Evolutionary conservation across 2,797 vertebrate genomes (phyloP).

Genomic region (Ctenochaetus hawaiiensis): DNA sequence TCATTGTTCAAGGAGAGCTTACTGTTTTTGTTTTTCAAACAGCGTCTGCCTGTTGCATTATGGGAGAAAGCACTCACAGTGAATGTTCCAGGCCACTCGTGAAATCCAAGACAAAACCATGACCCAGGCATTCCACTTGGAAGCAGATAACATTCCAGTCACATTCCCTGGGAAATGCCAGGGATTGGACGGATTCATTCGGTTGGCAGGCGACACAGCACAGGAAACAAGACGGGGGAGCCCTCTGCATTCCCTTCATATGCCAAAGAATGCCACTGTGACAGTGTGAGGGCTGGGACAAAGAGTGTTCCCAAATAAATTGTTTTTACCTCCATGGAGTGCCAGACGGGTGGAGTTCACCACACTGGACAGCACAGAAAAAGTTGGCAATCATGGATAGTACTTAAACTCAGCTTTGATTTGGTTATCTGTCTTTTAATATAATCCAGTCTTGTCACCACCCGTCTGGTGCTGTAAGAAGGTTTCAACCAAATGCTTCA

Average conservation of each 20-base stretch:
- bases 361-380: constrained; percentile 31
- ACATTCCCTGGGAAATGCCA: constrained; percentile 71
- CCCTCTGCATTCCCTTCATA: constrained; percentile 57
- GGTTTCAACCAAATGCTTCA: constrained; percentile 20
- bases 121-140: constrained; percentile 68
- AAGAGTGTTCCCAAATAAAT: constrained; percentile 52
- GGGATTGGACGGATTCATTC: constrained; percentile 58
- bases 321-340: constrained; percentile 46
- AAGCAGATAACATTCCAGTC: constrained; percentile 74
- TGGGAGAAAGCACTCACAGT: constrained; percentile 64
- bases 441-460: constrained; percentile 8
- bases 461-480: constrained; percentile 24
- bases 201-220: constrained; percentile 54
- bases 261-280: constrained; percentile 80
- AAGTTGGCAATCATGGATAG: constrained; percentile 24
- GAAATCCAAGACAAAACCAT: constrained; percentile 63
- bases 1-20: constrained; percentile 64
- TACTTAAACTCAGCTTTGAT: constrained; percentile 5
- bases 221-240: constrained; percentile 63
- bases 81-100: constrained; percentile 48
- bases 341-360: constrained; percentile 33
- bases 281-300: constrained; percentile 44
- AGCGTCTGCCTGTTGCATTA: constrained; percentile 54
- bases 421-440: not conserved
- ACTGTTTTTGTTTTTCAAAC: constrained; percentile 33